These are phyloP conservation scores for Leptogaster cylindrica DNA, from an alignment of 2,888 invertebrate species.

Conservation along the genomic window DNA sequence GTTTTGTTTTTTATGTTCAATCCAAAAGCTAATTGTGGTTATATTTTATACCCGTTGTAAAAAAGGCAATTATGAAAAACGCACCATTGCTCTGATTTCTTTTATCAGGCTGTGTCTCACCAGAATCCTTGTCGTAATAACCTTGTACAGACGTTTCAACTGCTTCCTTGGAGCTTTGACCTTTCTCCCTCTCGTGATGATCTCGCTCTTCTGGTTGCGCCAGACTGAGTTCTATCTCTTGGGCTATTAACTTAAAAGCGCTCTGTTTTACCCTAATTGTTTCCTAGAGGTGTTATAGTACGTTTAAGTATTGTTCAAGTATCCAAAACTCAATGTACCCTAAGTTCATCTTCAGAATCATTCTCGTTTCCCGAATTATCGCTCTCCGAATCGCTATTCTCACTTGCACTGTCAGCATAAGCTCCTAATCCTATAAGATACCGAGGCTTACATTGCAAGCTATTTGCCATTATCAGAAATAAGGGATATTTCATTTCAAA, in stretches of 20 bases:
- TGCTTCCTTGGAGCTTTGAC: constrained; percentile 13
- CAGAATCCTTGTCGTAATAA: constrained; percentile 55
- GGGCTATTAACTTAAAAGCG: constrained; percentile 45
- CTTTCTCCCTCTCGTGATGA: constrained; percentile 24
- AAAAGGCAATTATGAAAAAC: constrained; percentile 48
- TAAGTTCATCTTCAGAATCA: constrained; percentile 76
- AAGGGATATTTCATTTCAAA: background rate
- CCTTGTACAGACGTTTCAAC: constrained; percentile 44
- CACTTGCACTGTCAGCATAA: constrained; percentile 76
- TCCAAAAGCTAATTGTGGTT: too few species aligned
- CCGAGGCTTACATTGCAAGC: constrained; percentile 46
- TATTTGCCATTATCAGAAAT: too few species aligned
- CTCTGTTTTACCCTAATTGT: constrained; percentile 41
- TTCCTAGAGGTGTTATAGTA: constrained; percentile 40
- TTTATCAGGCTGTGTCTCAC: constrained; percentile 56
- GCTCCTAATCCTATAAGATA: constrained; percentile 78
- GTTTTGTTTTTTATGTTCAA: constrained; percentile 1
- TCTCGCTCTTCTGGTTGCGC: constrained; percentile 44
- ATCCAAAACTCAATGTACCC: constrained; percentile 64
- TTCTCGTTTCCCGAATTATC: constrained; percentile 62
- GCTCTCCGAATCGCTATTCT: constrained; percentile 66
- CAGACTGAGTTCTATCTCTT: constrained; percentile 42
- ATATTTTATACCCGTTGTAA: constrained; percentile 26
- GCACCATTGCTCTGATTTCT: constrained; percentile 58
- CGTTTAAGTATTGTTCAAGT: background rate